Base-by-base conservation (phyloP, 1,140 invertebrate species). In the Arctopsyche grandis region DNA sequence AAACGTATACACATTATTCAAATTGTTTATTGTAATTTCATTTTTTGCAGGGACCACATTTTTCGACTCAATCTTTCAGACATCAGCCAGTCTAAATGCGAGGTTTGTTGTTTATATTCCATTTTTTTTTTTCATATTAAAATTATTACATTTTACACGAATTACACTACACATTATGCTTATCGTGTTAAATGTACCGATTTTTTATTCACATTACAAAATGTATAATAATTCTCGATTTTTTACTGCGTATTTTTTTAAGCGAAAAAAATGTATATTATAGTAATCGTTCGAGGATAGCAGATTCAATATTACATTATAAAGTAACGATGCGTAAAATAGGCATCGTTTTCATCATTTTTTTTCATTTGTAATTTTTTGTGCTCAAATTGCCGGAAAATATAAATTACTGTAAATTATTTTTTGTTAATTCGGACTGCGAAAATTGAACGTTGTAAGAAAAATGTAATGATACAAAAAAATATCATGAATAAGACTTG, bases 31-130 rank as follows among this genome's bases (percentile, higher is more conserved):
- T 38, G 7, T 38, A 38, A 56, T 74, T 56, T 74, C 52, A 16
- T 76, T 76, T 63, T 63, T 74, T 69, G 22, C 80, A 81, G 80
- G 80, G 80, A 81, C 43, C 56, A 81, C 73, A 66, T 81, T n/a
- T 81, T 76, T 70, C 71, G 80, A n/a, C 73, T 81, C 60, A 74
- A 79, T 52, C 56, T 70, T 9, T 78, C 77, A 12, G 74, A 81
- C 48, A 81, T 81, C 48, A 81, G 73, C 74, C 24, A 38, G 22
- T 43, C 60, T 38, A 74, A 81, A 43, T 81, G 80, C 63, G 77
- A 81, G 80, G 80, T 81, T 9, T 16, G 79, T 76, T 66, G 69
- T 58, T 16, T 22, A 5, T 70, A 43, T 77, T 26, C 19, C 24
- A 1, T n/a, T 14, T 38, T 69, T n/a, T 0, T 10, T 38, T 69